Conservation (phyloP, 1,140 invertebrate genomes). For the Chelonus insularis region DNA sequence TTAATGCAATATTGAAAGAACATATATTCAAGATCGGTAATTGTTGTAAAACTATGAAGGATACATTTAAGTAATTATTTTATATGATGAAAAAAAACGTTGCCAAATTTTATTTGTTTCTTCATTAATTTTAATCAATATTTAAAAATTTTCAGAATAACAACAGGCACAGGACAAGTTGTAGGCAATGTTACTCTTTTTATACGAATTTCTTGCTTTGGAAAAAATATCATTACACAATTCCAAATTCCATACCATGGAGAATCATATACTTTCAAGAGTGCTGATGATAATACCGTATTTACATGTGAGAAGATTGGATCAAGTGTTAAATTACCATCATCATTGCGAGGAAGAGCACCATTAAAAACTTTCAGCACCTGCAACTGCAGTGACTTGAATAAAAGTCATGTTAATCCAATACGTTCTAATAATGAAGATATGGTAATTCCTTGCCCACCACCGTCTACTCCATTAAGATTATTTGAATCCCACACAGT, state of each 20-base stretch:
- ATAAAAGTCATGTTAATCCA: too few species aligned
- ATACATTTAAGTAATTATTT: slow-evolving; percentile 56
- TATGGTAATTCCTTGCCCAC: too few species aligned
- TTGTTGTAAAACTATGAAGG: slow-evolving; percentile 58
- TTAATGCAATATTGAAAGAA: slow-evolving; percentile 44
- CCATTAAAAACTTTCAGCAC: not conserved
- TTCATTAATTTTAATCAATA: too few species aligned
- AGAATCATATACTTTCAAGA: slow-evolving; percentile 54
- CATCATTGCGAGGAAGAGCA: not conserved
- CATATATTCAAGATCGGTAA: slow-evolving; percentile 32
- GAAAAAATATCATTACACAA: slow-evolving; percentile 67
- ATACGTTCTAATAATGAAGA: too few species aligned
- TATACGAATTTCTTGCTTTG: slow-evolving; percentile 67
- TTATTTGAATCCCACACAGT: too few species aligned
- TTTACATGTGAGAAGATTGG: slow-evolving; percentile 47
- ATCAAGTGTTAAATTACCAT: slow-evolving; percentile 7
- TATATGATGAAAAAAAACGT: not conserved
- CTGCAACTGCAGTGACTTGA: too few species aligned
- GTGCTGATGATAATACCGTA: slow-evolving; percentile 37
- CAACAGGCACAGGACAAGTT: slow-evolving; percentile 50
- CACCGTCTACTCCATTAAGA: too few species aligned
- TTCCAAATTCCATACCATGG: slow-evolving; percentile 60
- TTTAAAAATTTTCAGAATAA: slow-evolving; percentile 36
- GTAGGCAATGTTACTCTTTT: slow-evolving; percentile 62
- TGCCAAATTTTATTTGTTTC: too few species aligned